Evolutionary conservation across 1,140 invertebrate genomes (phyloP), one percentile per base, ranked within the genome.

Genomic region (Papilio polytes): DNA sequence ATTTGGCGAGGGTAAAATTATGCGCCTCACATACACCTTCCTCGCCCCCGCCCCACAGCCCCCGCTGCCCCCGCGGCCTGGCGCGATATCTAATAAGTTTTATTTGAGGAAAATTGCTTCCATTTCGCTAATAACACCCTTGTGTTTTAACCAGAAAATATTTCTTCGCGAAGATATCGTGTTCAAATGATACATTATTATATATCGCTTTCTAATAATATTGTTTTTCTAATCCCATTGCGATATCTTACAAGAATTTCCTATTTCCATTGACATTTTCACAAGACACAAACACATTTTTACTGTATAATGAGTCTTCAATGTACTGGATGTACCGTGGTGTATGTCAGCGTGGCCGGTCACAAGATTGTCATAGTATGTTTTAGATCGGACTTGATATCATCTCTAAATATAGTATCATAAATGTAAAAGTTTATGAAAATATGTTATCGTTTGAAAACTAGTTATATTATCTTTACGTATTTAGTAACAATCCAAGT

Each of bases 61-160:
- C 9, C 22, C 73, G 15, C 6, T 6, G 6, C 36, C 41, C 1
- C 18, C 9, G 6, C 41, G 46, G 18, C n/a, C 73, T n/a, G 73
- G 73, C 20, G 74, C 41, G 44, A 51, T 76, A 46, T 76, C 74
- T 76, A 48, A 51, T 76, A 76, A 76, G 46, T 76, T 76, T 46
- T 76, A 76, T 76, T 76, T 51, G 74, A 51, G 44, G 74, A 51
- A 76, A 76, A 76, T 76, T 76, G 74, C 74, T 76, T 51, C 74
- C 74, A 76, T 76, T 76, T 9, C 74, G 74, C 44, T 76, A 76
- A 76, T 76, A 76, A 48, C 74, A 51, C 74, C 73, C 74, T 48
- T 76, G 74, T 76, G 74, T 76, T 76, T 76, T 51, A 51, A 76
- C 41, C 41, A 46, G 44, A 22, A 46, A 46, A 46, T 22, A 74